Evolutionary conservation across 2,113 vertebrate genomes (phyloP), one percentile per base, ranked within the genome.

Genomic region (Phrynocephalus versicolor): DNA sequence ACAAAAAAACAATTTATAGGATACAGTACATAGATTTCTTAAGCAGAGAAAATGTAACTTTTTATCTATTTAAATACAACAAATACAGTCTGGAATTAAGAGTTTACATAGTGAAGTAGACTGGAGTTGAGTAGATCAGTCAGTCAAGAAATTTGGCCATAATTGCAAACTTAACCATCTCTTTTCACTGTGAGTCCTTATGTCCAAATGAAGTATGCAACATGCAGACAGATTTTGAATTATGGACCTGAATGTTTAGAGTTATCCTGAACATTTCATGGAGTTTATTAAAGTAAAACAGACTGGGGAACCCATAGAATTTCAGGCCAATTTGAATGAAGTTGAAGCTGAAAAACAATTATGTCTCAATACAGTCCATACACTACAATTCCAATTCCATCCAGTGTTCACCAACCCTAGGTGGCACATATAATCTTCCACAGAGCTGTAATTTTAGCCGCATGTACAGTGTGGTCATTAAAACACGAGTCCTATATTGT

Each of bases 351-450:
- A 73, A 51, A 27, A 51, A 81, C 15, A 78, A 39, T 78, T 37
- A 10, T 37, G 10, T 37, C 58, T 25, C 58, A 80, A 37, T 10
- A 45, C 10, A 35, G 77, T 37, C 14, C 60, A 60, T 62, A 35
- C 55, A 62, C n/a, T 39, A 39, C 21, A 33, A 65, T 37, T n/a
- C 70, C 6, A n/a, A 23, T 25, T n/a, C 15, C 25, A 85, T 39
- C 55, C 39, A 67, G 41, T 2, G 12, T 90, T 89, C 86, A 86
- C 83, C 82, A 86, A 67, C 78, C 76, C 80, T 86, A 80, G 79
- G 77, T 6, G 30, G 76, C 33, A 85, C 81, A 76, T 14, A 3
- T 30, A 69, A 51, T 25, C 58, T 75, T 84, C 37, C 76, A 58
- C 82, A 84, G 27, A 88, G 30, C 57, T 75, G 15, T 88, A 81